These are phyloP conservation scores for Dolichallabes microphthalmus DNA, from an alignment of 2,113 vertebrate species.

Conservation along the genomic window DNA sequence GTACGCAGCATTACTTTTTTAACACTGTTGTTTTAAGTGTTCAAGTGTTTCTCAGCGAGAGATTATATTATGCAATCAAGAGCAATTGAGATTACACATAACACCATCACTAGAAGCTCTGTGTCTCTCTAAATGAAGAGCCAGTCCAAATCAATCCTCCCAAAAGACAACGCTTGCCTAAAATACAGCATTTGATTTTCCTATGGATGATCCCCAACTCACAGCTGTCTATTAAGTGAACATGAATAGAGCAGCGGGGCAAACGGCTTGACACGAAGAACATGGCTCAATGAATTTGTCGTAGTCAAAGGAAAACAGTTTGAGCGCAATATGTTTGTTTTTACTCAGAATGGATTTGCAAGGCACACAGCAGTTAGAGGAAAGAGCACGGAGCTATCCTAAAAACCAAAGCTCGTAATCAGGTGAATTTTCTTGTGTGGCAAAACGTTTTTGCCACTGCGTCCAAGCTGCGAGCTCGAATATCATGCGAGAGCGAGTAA, in stretches of 20 bases:
- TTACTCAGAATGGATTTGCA: constrained; percentile 76
- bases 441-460: constrained; percentile 71
- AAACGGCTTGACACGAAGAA: constrained; percentile 42
- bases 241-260: constrained; percentile 35
- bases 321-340: constrained; percentile 74
- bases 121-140: constrained; percentile 15
- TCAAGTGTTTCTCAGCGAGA: not conserved
- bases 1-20: not conserved
- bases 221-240: constrained; percentile 40
- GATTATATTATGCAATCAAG: constrained; percentile 17
- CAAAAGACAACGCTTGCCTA: constrained; percentile 17
- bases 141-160: constrained; percentile 27
- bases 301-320: constrained; percentile 57
- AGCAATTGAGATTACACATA: not conserved
- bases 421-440: constrained; percentile 68
- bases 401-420: constrained; percentile 66
- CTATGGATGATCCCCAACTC: constrained; percentile 33
- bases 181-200: constrained; percentile 27
- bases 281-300: constrained; percentile 48
- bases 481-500: constrained; percentile 65
- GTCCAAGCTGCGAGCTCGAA: constrained; percentile 59
- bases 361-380: constrained; percentile 62
- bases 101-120: constrained; percentile 8
- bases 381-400: constrained; percentile 58
- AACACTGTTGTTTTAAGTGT: constrained; percentile 4